phyloP scores from a whole-genome alignment of 2,888 invertebrate species.

The Drosophila mimetica region DNA sequence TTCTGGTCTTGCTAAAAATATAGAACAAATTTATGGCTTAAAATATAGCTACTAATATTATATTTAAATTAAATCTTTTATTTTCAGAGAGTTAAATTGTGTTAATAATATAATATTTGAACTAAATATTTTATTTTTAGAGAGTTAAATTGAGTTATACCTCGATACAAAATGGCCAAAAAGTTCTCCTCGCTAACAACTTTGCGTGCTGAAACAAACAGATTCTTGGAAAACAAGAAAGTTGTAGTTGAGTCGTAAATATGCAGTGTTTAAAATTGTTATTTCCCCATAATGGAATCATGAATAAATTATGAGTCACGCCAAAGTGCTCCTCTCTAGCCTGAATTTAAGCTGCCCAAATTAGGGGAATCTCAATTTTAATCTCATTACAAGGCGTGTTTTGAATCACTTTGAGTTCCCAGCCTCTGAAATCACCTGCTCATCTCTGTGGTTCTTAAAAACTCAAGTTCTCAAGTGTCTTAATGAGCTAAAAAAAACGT shows the following conservation, averaged over 20 bases:
- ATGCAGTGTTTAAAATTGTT: conserved; percentile 13
- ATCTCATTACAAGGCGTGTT: neutral
- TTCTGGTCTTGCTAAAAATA: too few species aligned
- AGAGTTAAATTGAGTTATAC: too few species aligned
- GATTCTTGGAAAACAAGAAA: conserved; percentile 16
- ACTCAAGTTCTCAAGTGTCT: conserved; percentile 4
- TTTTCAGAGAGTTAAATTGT: too few species aligned
- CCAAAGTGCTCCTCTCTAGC: neutral
- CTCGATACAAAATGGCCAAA: too few species aligned
- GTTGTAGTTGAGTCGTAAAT: neutral
- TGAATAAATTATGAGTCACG: conserved; percentile 27
- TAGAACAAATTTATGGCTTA: too few species aligned
- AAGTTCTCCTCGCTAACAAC: conserved; percentile 7
- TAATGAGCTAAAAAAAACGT: conserved; percentile 20
- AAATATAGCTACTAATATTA: too few species aligned
- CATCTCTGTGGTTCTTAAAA: neutral
- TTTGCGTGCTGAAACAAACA: conserved; percentile 12
- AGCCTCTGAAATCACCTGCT: conserved; percentile 1
- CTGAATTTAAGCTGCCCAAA: neutral
- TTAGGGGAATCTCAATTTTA: neutral
- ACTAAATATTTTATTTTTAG: too few species aligned
- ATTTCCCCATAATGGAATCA: conserved; percentile 8
- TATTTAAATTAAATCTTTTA: too few species aligned
- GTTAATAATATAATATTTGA: too few species aligned
- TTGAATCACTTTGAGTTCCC: neutral